Evolutionary conservation across 2,113 vertebrate genomes (phyloP), one percentile per base, ranked within the genome.

Genomic region (Xiphorhynchus elegans): DNA sequence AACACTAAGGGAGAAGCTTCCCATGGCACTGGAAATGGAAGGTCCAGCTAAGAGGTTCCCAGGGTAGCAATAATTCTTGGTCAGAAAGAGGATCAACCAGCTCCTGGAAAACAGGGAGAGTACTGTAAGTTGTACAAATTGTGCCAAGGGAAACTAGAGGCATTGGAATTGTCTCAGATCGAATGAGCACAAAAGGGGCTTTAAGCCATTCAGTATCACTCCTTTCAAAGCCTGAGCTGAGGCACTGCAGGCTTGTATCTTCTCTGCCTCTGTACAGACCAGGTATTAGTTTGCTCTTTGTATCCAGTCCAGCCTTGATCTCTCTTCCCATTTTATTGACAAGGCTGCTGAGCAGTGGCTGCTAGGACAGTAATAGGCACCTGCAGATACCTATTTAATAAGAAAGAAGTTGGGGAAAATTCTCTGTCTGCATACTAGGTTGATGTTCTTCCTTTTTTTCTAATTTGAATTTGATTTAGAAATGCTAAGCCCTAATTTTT

Each of bases 141-240:
- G 33, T 23, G 52, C 52, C 13, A 1, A 59, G 52, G 44, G 58
- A 20, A 52, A 20, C 7, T 7, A 39, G 19, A 39, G 59, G 35
- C 19, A 28, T 24, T 25, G 17, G 47, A 42, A n/a, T 4, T 26
- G 3, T 18, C 28, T 46, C 60, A 35, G 8, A 10, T 2, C 0
- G 1, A 67, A 60, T 1, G 33, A 82, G 49, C 49, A 47, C 49
- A 73, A 67, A 49, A 42, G 25, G 13, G 9, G 20, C 31, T 86
- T 77, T 28, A 12, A 84, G 23, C 7, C 21, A 19, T 19, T 33
- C 39, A 40, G 2, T 29, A 52, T 8, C 33, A 11, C 31, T 73
- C 20, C 23, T 12, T 28, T 44, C 6, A 2, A 56, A 80, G 49
- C 58, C 70, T 40, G 60, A 33, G 79, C 86, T 10, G 26, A 60